phyloP scores from a whole-genome alignment of 2,113 vertebrate genomes.

The Anarrhichthys ocellatus region DNA sequence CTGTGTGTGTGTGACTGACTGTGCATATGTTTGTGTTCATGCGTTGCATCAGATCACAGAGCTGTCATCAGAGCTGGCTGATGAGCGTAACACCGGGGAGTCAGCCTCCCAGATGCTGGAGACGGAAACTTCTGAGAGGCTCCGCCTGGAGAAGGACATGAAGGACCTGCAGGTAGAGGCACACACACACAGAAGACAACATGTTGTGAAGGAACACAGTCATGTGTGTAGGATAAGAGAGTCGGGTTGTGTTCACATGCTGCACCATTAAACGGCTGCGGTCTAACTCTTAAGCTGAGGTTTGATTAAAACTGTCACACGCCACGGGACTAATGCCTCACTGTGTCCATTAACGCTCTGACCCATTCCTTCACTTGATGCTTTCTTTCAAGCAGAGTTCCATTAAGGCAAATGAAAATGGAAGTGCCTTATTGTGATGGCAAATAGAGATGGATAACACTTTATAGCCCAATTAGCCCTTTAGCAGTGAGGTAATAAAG shows the following conservation, averaged over 20 bases:
- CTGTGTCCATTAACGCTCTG: neutral
- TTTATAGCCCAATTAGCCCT: constrained; percentile 24
- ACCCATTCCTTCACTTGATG: neutral
- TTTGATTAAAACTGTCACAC: constrained; percentile 11
- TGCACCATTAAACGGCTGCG: neutral
- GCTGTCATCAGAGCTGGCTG: constrained; percentile 93
- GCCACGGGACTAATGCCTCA: neutral
- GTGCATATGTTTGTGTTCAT: constrained; percentile 4
- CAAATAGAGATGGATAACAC: constrained; percentile 23
- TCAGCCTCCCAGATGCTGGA: constrained; percentile 97
- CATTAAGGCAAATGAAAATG: constrained; percentile 6
- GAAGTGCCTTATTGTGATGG: constrained; percentile 5
- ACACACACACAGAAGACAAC: neutral
- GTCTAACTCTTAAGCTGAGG: neutral
- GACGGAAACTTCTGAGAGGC: constrained; percentile 90
- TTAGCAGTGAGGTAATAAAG: constrained; percentile 2
- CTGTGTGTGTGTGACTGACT: constrained; percentile 22
- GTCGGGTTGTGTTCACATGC: neutral
- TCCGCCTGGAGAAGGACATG: constrained; percentile 94
- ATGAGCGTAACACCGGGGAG: constrained; percentile 96
- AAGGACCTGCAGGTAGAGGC: constrained; percentile 92
- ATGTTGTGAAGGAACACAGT: neutral
- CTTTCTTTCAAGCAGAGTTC: neutral
- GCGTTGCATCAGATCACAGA: constrained; percentile 89
- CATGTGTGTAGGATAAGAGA: neutral